phyloP scores from a whole-genome alignment of 1,140 invertebrate species.

The Scaptomyza graminum region DNA sequence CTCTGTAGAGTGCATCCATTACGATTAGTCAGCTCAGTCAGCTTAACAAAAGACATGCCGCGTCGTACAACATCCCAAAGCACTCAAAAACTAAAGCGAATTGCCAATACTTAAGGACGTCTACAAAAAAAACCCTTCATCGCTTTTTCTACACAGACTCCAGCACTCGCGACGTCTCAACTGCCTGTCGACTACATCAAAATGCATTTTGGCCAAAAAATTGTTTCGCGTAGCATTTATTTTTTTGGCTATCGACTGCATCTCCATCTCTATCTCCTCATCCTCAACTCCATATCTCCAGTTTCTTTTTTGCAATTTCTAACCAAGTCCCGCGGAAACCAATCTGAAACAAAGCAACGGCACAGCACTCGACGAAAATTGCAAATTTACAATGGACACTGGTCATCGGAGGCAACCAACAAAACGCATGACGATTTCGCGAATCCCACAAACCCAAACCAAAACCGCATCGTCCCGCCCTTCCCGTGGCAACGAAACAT shows the following conservation, averaged over 20 bases:
- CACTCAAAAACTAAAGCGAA: slow-evolving; percentile 32
- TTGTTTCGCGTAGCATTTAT: slow-evolving; percentile 38
- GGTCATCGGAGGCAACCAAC: slow-evolving; percentile 39
- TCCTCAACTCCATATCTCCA: too few species aligned
- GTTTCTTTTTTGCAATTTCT: slow-evolving; percentile 10
- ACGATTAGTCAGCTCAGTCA: slow-evolving; percentile 54
- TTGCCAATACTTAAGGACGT: slow-evolving; percentile 39
- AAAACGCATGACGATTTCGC: slow-evolving; percentile 44
- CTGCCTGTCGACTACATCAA: slow-evolving; percentile 68
- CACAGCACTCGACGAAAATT: slow-evolving; percentile 72
- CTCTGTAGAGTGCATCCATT: slow-evolving; percentile 58
- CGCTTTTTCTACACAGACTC: background rate
- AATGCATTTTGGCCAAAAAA: slow-evolving; percentile 74
- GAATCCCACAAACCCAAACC: slow-evolving; percentile 4
- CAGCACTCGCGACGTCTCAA: slow-evolving; percentile 9
- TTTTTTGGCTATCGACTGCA: background rate
- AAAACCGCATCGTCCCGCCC: background rate
- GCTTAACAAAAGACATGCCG: slow-evolving; percentile 31
- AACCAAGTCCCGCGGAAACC: slow-evolving; percentile 20
- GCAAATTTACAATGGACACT: slow-evolving; percentile 73
- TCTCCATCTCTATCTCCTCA: too few species aligned
- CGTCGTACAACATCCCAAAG: slow-evolving; percentile 1
- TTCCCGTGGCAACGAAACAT: background rate
- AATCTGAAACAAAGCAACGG: slow-evolving; percentile 71
- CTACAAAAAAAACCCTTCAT: slow-evolving; percentile 17